Base-by-base conservation (phyloP, 1,140 invertebrate species). In the Zaprionus gabonicus region DNA sequence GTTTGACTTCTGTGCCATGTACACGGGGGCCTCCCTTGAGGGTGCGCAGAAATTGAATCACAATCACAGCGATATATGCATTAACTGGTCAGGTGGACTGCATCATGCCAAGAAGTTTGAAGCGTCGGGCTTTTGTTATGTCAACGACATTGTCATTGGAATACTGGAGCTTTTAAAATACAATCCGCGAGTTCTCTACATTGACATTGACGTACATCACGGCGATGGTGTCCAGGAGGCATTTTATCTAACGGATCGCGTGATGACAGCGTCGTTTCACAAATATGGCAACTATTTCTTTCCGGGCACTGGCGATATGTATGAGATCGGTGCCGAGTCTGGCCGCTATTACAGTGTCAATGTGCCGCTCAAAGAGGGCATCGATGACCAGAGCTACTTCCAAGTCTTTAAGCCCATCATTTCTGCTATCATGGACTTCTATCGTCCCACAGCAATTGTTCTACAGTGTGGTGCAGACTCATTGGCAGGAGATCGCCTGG, bases 41-140 rank as follows among this genome's bases (percentile, higher is more conserved):
- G 98, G 98, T n/a, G 98, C 98, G 0, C 97, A 97, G 87, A 98
- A 98, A 91, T 92, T 99, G 0, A 99, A 99, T 92, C 97, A 98
- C 90, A 96, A 97, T 86, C 95, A 96, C 77, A 98, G 97, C 93
- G 99, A 99, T 93, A 99, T 99, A 80, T 99, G 98, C 7, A 97
- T 99, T 25, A 99, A 99, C 93, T 99, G 99, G 99, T 98, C 98
- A 4, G 99, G 99, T 17, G 99, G 99, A 1, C 93, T 99, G 25
- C 99, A 99, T 95, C 99, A 99, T 94, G 99, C 99, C 0, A 99
- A 99, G 93, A 99, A 99, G 93, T 99, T 98, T 92, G 99, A 99
- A 94, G 98, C 99, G 1, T 99, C 98, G 12, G 95, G 95, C 0
- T 93, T 93, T 36, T 93, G 92, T 56, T 93, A 93, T 58, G 92